Base-by-base conservation (phyloP, 2,888 invertebrate genomes). In the Cephus rjabovi region DNA sequence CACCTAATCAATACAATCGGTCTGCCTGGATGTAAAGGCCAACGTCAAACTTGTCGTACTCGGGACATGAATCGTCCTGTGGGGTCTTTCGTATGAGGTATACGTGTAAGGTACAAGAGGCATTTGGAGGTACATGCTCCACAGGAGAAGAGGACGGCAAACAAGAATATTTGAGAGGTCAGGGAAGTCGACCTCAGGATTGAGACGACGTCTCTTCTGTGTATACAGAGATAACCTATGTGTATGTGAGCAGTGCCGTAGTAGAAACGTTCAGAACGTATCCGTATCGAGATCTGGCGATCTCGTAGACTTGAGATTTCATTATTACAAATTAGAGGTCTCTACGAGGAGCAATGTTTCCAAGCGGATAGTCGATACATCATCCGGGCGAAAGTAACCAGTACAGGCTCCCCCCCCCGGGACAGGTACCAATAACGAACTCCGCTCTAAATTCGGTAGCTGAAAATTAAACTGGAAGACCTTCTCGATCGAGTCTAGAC, bases 391-490 rank as follows among this genome's bases (percentile, higher is more conserved):
- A 40, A 68, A 30, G 68, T 68, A 30, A 40, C 75, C 56, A 68
- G 23, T 56, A 23, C 56, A 4, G 23, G 0, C 9, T 9, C 9
- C 9, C 34, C 9, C 9, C 34, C 75, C 75, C 15, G n/a, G 23
- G 68, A 56, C 75, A 34, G 33, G 56, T 23, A 11, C n/a, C 75
- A 12, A 69, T 69, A 40, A 37, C 68, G 56, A 77, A 79, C 79
- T 71, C 82, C 79, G 78, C 77, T 81, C 78, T 77, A 81, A 84
- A 86, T 86, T 82, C 86, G 80, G 86, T 86, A 86, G 86, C 85
- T 82, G 82, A 86, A 86, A 84, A 86, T 86, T 86, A 86, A 84
- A 85, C 80, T 81, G 82, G 81, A 78, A 83, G 81, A 80, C 78
- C 80, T 15, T 12, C 69, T 69, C 68, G 73, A 78, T 75, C 76